A percentile compares a stretch with the other conserved stretches of the same genome.
These are phyloP conservation scores for Blastobasis adustella DNA, from an alignment of 2,888 invertebrate species.

Conservation along the genomic window DNA sequence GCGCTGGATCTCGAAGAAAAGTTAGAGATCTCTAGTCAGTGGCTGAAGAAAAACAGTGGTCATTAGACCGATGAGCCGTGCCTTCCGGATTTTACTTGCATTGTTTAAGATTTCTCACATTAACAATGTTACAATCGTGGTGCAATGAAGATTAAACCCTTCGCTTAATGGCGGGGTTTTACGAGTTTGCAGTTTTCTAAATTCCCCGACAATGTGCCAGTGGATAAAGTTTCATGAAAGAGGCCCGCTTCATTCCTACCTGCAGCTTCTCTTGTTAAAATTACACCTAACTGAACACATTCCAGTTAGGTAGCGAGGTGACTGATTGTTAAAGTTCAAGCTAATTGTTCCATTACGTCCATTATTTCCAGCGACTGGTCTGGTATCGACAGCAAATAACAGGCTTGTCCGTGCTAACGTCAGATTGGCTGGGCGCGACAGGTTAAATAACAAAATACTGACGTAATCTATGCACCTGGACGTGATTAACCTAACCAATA, in stretches of 20 bases:
- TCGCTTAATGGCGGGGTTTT: too few species aligned
- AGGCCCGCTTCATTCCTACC: too few species aligned
- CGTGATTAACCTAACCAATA: too few species aligned
- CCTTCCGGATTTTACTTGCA: constrained; percentile 51
- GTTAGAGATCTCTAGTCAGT: constrained; percentile 17
- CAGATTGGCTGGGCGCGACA: constrained; percentile 9
- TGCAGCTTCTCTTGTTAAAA: too few species aligned
- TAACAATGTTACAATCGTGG: constrained; percentile 22
- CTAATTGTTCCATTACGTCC: too few species aligned
- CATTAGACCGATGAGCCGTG: constrained; percentile 60
- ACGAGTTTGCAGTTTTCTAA: too few species aligned
- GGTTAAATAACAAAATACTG: constrained; percentile 11
- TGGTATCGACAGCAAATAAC: constrained; percentile 5
- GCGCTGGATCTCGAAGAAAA: constrained; percentile 2
- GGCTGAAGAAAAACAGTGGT: constrained; percentile 31
- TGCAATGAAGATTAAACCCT: constrained; percentile 4
- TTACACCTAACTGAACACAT: too few species aligned
- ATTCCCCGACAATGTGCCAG: too few species aligned
- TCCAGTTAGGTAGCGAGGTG: too few species aligned
- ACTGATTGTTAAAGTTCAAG: too few species aligned
- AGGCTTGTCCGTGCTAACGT: too few species aligned
- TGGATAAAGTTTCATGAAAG: too few species aligned
- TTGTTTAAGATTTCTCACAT: constrained; percentile 60
- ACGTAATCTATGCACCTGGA: constrained; percentile 2
- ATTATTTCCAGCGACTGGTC: not conserved